These are phyloP conservation scores for Rotaria sp. DNA, from an alignment of 2,888 invertebrate species.

Conservation along the genomic window DNA sequence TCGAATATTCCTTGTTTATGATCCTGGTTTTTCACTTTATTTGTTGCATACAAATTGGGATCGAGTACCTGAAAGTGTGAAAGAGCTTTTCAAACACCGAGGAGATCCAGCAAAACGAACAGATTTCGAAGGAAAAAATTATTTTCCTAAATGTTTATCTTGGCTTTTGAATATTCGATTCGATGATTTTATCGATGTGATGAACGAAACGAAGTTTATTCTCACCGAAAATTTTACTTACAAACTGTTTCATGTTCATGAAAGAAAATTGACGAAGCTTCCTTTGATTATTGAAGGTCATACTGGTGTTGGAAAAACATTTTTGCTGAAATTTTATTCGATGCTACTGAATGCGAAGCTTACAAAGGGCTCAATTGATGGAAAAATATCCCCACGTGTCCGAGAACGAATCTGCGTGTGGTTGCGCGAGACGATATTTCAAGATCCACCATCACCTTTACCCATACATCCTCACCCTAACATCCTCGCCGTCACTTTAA, in stretches of 20 bases:
- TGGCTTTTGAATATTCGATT: background rate
- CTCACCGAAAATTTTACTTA: background rate
- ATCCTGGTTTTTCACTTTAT: background rate
- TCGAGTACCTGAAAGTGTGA: background rate
- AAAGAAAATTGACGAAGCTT: slow-evolving; percentile 5
- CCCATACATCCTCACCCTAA: too few relatives aligned
- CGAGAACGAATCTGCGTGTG: background rate
- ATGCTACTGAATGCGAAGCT: background rate
- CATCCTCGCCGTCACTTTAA: too few relatives aligned
- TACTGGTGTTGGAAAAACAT: background rate
- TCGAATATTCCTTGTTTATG: background rate
- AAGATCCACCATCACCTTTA: too few relatives aligned
- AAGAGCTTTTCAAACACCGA: background rate
- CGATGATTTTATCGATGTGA: background rate
- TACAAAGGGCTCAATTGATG: background rate
- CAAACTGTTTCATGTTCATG: background rate
- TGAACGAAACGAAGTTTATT: background rate
- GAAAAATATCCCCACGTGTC: background rate
- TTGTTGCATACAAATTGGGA: background rate
- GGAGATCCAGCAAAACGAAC: background rate
- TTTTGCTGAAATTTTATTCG: background rate
- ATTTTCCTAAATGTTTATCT: background rate
- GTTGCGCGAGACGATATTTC: background rate
- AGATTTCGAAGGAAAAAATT: background rate
- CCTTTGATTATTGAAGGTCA: slow-evolving; percentile 1